These are phyloP conservation scores for Catocala fraxini DNA, from an alignment of 2,888 invertebrate species.

Conservation along the genomic window DNA sequence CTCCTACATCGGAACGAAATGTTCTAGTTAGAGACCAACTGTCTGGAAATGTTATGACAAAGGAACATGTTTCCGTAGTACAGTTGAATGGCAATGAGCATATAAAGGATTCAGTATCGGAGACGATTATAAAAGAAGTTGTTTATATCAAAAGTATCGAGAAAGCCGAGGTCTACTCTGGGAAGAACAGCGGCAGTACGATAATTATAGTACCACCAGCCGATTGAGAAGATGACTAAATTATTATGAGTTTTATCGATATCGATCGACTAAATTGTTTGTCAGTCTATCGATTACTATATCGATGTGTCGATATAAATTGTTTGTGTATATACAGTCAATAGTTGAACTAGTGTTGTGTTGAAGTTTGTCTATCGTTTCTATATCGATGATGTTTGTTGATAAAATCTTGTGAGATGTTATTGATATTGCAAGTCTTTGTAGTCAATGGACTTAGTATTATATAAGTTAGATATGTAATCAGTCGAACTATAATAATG, in stretches of 20 bases:
- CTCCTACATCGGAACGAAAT: conserved; percentile 49
- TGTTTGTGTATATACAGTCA: conserved; percentile 27
- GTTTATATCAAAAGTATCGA: conserved; percentile 74
- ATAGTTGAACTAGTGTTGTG: conserved; percentile 18
- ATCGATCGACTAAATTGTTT: conserved; percentile 19
- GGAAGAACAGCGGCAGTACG: conserved; percentile 79
- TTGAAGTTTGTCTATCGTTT: background rate
- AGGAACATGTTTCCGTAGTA: conserved; percentile 79
- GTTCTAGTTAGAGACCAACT: conserved; percentile 50
- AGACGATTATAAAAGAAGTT: conserved; percentile 68
- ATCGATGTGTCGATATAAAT: conserved; percentile 13
- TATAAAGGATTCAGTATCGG: conserved; percentile 63
- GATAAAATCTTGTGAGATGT: conserved; percentile 5
- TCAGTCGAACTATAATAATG: background rate
- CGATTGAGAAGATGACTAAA: conserved; percentile 65
- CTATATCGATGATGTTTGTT: conserved; percentile 7
- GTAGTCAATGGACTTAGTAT: too few relatives aligned
- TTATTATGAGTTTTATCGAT: conserved; percentile 11
- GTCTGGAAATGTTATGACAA: conserved; percentile 56
- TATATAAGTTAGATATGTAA: conserved; percentile 3
- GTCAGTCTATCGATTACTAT: conserved; percentile 13
- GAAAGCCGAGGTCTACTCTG: conserved; percentile 73
- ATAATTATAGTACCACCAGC: conserved; percentile 81
- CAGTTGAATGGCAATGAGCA: conserved; percentile 77
- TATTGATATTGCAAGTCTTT: too few relatives aligned